A percentile compares a stretch with the other conserved stretches of the same genome.
phyloP scores from a whole-genome alignment of 2,888 invertebrate genomes.

The Drosophila gaucha region DNA sequence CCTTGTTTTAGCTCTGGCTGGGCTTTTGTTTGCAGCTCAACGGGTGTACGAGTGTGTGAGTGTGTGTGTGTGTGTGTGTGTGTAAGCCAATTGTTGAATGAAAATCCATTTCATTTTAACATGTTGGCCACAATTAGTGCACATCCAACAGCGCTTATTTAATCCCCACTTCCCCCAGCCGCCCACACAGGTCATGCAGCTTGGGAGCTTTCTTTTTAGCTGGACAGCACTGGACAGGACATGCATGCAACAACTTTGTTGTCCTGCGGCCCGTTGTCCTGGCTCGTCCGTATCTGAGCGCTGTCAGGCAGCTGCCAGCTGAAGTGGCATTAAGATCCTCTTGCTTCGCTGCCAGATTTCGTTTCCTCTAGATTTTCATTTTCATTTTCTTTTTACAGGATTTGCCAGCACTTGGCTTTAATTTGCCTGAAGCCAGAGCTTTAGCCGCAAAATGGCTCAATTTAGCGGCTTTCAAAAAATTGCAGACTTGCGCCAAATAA shows the following conservation, averaged over 20 bases:
- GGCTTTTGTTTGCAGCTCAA: constrained; percentile 41
- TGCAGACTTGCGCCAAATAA: constrained; percentile 52
- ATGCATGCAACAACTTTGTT: neutral
- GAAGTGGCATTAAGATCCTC: constrained; percentile 79
- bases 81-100: constrained; percentile 78
- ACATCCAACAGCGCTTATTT: constrained; percentile 65
- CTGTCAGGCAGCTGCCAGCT: constrained; percentile 81
- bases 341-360: constrained; percentile 34
- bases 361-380: constrained; percentile 27
- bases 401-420: constrained; percentile 33
- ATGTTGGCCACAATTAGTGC: constrained; percentile 83
- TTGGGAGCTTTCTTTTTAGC: neutral
- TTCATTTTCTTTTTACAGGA: neutral
- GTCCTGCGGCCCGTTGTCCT: constrained; percentile 1
- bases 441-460: constrained; percentile 66
- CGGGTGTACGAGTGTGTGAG: neutral
- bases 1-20: constrained; percentile 8
- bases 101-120: constrained; percentile 84
- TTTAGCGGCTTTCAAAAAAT: constrained; percentile 68
- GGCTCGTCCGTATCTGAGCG: constrained; percentile 64
- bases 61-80: constrained; percentile 21
- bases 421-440: constrained; percentile 36
- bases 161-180: too few relatives aligned
- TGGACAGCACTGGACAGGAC: neutral
- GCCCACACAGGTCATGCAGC: constrained; percentile 9